Percentiles rank a stretch among this genome's conserved stretches.
Evolutionary conservation across 2,113 vertebrate species (phyloP).

Genomic region (Stercorarius parasiticus): DNA sequence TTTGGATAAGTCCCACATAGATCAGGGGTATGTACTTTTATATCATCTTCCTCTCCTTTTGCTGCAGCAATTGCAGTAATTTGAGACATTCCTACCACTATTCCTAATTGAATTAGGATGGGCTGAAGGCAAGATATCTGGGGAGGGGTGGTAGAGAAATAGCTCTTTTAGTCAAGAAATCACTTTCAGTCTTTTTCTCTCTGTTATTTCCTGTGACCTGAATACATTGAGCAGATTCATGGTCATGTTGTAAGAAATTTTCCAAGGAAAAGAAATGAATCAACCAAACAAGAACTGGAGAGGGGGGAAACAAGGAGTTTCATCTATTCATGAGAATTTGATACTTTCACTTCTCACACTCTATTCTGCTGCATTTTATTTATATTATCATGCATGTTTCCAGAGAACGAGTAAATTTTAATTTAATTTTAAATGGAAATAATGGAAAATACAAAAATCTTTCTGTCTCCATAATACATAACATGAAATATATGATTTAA

Average conservation of each 20-base stretch:
- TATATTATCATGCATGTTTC: background rate
- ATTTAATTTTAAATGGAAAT: background rate
- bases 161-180: background rate
- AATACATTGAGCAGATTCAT: background rate
- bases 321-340: background rate
- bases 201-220: background rate
- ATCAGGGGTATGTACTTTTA: background rate
- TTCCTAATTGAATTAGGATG: slow-evolving; percentile 5
- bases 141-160: background rate
- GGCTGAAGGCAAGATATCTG: background rate
- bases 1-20: background rate
- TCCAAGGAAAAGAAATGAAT: background rate
- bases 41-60: background rate
- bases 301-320: background rate
- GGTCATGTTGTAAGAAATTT: background rate
- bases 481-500: background rate
- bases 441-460: background rate
- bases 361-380: background rate
- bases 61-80: background rate
- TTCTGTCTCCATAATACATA: background rate
- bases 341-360: background rate
- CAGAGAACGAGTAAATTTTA: background rate
- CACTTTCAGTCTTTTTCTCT: background rate
- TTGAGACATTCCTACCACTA: background rate
- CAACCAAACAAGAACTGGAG: background rate